Conservation (phyloP, 1,140 invertebrate genomes). For the Arctopsyche grandis region DNA sequence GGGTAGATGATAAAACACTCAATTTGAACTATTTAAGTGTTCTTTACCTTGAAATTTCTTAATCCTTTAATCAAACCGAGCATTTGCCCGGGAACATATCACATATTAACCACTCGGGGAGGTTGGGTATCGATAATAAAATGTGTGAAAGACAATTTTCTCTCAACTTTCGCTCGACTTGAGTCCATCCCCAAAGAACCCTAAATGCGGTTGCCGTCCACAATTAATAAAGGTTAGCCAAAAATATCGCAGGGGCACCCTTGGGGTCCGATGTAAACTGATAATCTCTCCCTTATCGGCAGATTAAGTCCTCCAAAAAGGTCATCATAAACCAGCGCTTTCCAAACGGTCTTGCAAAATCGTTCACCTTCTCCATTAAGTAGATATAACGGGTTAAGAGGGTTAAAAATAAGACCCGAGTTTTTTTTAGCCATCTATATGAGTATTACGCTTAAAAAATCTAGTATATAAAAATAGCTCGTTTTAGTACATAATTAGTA, state of each 20-base stretch:
- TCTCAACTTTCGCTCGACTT: too few relatives aligned
- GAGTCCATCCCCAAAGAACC: too few relatives aligned
- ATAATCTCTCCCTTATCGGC: conserved; percentile 6
- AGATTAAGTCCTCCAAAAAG: conserved; percentile 22
- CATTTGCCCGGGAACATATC: too few relatives aligned
- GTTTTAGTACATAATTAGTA: too few relatives aligned
- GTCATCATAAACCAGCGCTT: conserved; percentile 12
- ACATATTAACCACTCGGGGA: too few relatives aligned
- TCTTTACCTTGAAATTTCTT: too few relatives aligned
- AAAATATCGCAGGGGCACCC: not conserved
- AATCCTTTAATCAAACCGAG: too few relatives aligned
- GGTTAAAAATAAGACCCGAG: not conserved
- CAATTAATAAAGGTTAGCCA: conserved; percentile 24
- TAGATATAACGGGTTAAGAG: not conserved
- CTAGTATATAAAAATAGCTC: not conserved
- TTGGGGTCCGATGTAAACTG: not conserved
- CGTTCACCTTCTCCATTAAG: not conserved
- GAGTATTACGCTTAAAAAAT: not conserved
- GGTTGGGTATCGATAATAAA: too few relatives aligned
- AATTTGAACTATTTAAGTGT: too few relatives aligned
- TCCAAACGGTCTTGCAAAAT: not conserved
- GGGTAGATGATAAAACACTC: too few relatives aligned
- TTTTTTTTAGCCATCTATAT: not conserved
- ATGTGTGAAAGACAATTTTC: too few relatives aligned
- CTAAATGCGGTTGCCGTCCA: not conserved